Evolutionary conservation across 2,797 vertebrate species (phyloP).

Genomic region (Otolemur crassicaudatus): DNA sequence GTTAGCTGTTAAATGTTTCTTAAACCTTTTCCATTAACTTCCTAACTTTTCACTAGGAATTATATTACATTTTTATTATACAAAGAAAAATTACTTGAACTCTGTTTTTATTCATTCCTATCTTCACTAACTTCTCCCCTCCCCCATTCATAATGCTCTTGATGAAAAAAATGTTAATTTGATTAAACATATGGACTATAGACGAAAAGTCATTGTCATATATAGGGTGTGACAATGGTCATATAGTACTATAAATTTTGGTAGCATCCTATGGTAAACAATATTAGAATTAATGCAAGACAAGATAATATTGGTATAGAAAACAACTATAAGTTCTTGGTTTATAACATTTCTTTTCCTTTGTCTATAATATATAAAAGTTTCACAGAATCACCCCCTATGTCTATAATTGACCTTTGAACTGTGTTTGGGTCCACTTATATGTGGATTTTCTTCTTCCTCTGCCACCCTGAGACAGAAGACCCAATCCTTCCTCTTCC

Average conservation of each 20-base stretch:
- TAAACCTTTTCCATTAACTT: slow-evolving; percentile 56
- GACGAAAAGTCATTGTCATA: neutral
- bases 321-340: neutral
- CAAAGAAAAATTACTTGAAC: slow-evolving; percentile 41
- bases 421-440: neutral
- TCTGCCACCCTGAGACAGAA: neutral
- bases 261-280: slow-evolving; percentile 25
- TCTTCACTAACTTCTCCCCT: neutral
- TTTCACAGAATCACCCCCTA: neutral
- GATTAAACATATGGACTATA: neutral
- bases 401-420: neutral
- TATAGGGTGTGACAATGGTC: neutral
- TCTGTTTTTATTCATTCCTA: slow-evolving; percentile 14
- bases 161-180: neutral
- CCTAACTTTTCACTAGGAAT: slow-evolving; percentile 40
- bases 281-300: neutral
- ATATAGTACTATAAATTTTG: neutral
- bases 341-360: neutral
- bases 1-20: slow-evolving; percentile 4
- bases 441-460: neutral
- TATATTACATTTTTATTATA: slow-evolving; percentile 63
- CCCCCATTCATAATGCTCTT: neutral
- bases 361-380: neutral
- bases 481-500: neutral
- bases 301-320: neutral